Evolutionary conservation across 1,140 invertebrate genomes (phyloP).

Genomic region (Mya arenaria): DNA sequence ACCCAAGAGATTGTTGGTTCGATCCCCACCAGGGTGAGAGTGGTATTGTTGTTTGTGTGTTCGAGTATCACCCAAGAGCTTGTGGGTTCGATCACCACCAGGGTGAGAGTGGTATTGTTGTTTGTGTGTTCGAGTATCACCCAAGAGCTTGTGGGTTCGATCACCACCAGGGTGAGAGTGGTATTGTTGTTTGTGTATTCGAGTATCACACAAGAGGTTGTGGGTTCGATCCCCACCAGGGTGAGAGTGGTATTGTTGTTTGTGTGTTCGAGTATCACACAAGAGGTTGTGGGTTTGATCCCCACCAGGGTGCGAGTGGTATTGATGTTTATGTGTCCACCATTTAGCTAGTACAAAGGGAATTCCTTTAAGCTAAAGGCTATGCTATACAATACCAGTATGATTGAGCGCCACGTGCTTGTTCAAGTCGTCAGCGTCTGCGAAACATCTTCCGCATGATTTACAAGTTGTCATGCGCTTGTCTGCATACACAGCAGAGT

Average conservation of each 20-base stretch:
- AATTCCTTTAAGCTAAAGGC: neutral
- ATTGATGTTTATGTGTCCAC: too few species aligned
- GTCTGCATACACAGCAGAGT: neutral
- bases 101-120: too few species aligned
- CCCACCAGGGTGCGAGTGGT: neutral
- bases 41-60: too few species aligned
- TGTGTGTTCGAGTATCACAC: neutral
- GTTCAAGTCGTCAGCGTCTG: neutral
- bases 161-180: too few species aligned
- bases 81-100: too few species aligned
- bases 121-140: too few species aligned
- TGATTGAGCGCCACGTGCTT: conserved; percentile 29
- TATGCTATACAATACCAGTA: neutral
- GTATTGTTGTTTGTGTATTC: too few species aligned
- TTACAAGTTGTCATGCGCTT: conserved; percentile 19
- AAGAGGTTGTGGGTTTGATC: neutral
- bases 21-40: too few species aligned
- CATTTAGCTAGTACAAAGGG: neutral
- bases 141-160: too few species aligned
- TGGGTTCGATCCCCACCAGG: neutral
- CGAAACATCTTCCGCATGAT: conserved; percentile 27
- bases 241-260: neutral
- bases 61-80: too few species aligned
- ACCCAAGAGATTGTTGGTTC: too few species aligned
- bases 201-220: too few species aligned